Base-by-base conservation (phyloP, 2,113 vertebrate species). In the Vireo altiloquus region DNA sequence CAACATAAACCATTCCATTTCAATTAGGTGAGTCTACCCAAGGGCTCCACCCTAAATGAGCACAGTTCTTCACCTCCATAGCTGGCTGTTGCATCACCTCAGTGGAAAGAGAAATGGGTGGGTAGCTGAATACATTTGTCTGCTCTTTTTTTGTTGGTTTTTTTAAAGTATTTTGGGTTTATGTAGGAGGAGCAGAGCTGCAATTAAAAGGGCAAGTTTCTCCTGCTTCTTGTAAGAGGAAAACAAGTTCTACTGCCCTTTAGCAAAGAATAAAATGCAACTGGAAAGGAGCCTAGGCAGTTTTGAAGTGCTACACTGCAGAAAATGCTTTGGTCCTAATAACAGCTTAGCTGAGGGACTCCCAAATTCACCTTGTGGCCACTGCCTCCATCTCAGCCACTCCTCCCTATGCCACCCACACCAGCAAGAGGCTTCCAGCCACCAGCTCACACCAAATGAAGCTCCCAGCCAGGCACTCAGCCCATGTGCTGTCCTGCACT, bases 21-120 rank as follows among this genome's bases (percentile, higher is more conserved):
- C 79, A 90, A 30, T 40, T 52, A 64, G 1, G 0, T 78, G 72
- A 89, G n/a, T 33, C 46, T 90, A 70, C 40, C 15, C 75, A 70
- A 71, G 52, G 33, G 79, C 82, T 88, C 95, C 93, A 82, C 85
- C 92, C 79, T 88, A 86, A 86, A 30, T 0, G 4, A 86, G 69
- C 49, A 60, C 42, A 90, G 4, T 4, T 68, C 66, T 78, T 63
- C 39, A 63, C 39, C 66, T 66, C 71, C n/a, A 33, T 12, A 49
- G 44, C 37, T 53, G 76, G 20, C 47, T 89, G 49, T 87, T 96
- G 85, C 94, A 92, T 83, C 92, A 96, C 16, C 61, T 71, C 44
- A 89, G 39, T 40, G 40, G 57, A 92, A 94, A 83, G 68, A 88
- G 71, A 90, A 94, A 90, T 0, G 30, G 22, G 77, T 71, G 60